phyloP scores from a whole-genome alignment of 2,888 invertebrate genomes.

The Pandemis cinnamomeana region DNA sequence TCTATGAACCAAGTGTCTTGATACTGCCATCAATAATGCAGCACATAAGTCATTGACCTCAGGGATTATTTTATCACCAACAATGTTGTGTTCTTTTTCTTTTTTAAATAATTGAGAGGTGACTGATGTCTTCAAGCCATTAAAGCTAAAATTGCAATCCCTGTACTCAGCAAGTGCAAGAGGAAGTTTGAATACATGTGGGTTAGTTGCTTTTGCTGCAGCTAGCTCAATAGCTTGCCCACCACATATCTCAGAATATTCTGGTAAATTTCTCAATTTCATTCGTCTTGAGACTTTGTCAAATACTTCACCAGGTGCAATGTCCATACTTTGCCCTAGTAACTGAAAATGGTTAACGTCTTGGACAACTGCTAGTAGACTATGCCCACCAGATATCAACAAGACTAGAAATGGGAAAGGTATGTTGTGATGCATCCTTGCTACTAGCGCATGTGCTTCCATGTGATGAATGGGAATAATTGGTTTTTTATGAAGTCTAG shows the following conservation, averaged over 20 bases:
- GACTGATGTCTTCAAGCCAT: slow-evolving; percentile 90
- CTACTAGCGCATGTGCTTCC: slow-evolving; percentile 98
- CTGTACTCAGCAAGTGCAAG: slow-evolving; percentile 86
- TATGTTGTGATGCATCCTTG: slow-evolving; percentile 89
- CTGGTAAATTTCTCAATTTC: slow-evolving; percentile 90
- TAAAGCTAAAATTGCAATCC: slow-evolving; percentile 96
- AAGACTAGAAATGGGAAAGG: slow-evolving; percentile 95
- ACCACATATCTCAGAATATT: slow-evolving; percentile 90
- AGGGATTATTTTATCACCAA: slow-evolving; percentile 89
- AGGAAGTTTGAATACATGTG: slow-evolving; percentile 87
- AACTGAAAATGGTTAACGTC: slow-evolving; percentile 90
- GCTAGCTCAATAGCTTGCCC: slow-evolving; percentile 94
- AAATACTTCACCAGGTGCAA: slow-evolving; percentile 96
- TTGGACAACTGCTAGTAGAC: slow-evolving; percentile 90
- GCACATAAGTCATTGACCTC: slow-evolving; percentile 93
- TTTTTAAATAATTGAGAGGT: slow-evolving; percentile 81
- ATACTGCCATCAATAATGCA: slow-evolving; percentile 89
- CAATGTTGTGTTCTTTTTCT: slow-evolving; percentile 85
- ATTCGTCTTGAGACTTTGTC: slow-evolving; percentile 96
- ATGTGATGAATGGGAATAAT: slow-evolving; percentile 99
- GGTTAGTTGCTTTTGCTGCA: slow-evolving; percentile 88
- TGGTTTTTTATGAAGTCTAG: slow-evolving; percentile 88
- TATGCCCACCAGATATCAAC: slow-evolving; percentile 97
- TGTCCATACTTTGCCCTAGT: slow-evolving; percentile 92
- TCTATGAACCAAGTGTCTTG: slow-evolving; percentile 92